These are phyloP conservation scores for Pogonomyrmex barbatus DNA, from an alignment of 1,140 invertebrate genomes.

Conservation along the genomic window DNA sequence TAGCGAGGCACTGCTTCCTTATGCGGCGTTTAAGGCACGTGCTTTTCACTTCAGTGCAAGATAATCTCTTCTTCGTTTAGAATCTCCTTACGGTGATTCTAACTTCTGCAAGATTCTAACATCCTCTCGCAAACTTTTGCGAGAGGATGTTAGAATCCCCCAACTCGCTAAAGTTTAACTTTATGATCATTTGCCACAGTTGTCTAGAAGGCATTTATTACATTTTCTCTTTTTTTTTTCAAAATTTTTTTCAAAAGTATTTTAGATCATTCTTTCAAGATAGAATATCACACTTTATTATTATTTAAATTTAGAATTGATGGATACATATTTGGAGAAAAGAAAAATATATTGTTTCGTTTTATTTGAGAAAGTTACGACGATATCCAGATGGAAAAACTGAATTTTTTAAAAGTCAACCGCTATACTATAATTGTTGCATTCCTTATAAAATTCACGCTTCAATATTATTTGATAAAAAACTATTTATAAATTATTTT, in stretches of 20 bases:
- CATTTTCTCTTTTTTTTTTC: neutral
- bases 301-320: too few relatives aligned
- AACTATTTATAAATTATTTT: too few relatives aligned
- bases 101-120: conserved; percentile 39
- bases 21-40: conserved; percentile 59
- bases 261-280: neutral
- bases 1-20: conserved; percentile 38
- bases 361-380: too few relatives aligned
- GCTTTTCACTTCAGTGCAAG: conserved; percentile 63
- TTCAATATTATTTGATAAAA: too few relatives aligned
- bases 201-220: neutral
- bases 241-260: neutral
- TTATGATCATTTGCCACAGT: conserved; percentile 14
- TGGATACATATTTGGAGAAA: too few relatives aligned
- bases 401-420: too few relatives aligned
- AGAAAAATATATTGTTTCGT: too few relatives aligned
- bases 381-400: too few relatives aligned
- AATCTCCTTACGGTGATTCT: conserved; percentile 37
- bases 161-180: neutral
- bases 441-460: too few relatives aligned
- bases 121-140: conserved; percentile 44
- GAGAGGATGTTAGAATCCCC: too few relatives aligned
- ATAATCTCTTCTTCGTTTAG: conserved; percentile 58
- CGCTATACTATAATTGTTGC: too few relatives aligned
- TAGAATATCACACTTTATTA: neutral